phyloP scores from a whole-genome alignment of 2,113 vertebrate species.

The Uria lomvia region DNA sequence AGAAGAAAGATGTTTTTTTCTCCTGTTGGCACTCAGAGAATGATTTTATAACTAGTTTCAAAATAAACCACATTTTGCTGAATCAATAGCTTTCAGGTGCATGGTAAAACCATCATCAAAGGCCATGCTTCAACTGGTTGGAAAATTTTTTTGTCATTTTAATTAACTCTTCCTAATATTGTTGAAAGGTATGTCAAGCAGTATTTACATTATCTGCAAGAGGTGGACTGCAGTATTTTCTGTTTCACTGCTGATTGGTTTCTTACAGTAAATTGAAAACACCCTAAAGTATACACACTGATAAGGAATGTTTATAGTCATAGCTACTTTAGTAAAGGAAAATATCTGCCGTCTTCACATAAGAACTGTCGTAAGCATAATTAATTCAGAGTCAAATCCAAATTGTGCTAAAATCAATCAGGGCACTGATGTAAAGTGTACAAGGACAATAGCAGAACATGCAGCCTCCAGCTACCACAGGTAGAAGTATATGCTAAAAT shows the following conservation, averaged over 20 bases:
- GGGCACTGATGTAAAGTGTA: neutral
- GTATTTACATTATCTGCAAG: neutral
- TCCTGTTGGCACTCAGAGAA: neutral
- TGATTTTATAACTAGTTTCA: conserved; percentile 9
- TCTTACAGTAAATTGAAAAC: neutral
- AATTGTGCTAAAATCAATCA: neutral
- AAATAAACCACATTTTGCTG: conserved; percentile 28
- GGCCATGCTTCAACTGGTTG: neutral
- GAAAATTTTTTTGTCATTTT: conserved; percentile 11
- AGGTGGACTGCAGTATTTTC: neutral
- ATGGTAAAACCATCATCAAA: conserved; percentile 18
- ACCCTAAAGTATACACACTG: neutral
- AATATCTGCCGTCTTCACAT: neutral
- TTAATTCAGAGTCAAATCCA: neutral
- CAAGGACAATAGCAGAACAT: neutral
- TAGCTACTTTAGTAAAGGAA: neutral
- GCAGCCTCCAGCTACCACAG: neutral
- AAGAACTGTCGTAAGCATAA: neutral
- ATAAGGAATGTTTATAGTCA: neutral
- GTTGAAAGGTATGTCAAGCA: neutral
- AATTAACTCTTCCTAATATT: neutral
- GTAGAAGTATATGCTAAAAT: neutral
- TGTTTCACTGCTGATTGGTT: neutral
- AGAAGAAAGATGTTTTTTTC: neutral
- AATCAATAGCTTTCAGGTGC: neutral